Percentiles rank a stretch among this genome's conserved stretches.
Evolutionary conservation across 1,140 invertebrate species (phyloP).

Genomic region (Lepidurus packardi): DNA sequence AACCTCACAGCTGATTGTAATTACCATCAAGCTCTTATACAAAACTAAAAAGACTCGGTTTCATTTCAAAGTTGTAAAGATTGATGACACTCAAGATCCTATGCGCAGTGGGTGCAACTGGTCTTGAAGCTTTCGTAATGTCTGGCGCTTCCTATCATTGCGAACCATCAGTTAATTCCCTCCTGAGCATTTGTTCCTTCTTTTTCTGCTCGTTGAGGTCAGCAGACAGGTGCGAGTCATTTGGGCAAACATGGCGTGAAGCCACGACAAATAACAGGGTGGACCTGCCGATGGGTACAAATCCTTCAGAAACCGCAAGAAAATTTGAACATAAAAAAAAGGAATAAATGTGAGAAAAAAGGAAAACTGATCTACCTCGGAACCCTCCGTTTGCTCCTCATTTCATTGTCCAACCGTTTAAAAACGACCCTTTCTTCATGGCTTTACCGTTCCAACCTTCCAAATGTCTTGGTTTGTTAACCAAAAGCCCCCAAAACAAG

Average conservation of each 20-base stretch:
- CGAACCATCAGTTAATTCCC: not conserved
- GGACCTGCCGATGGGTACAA: not conserved
- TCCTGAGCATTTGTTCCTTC: not conserved
- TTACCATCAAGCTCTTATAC: no score
- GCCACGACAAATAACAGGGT: slow-evolving; percentile 1
- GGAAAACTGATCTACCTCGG: not conserved
- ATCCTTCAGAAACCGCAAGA: not conserved
- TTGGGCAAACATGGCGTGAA: slow-evolving; percentile 9
- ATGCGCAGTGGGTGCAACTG: not conserved
- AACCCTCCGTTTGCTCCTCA: no score
- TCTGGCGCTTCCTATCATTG: not conserved
- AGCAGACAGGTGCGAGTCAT: slow-evolving; percentile 6
- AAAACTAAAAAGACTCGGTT: no score
- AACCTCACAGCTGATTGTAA: no score
- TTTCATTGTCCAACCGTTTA: no score
- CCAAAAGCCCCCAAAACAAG: not conserved
- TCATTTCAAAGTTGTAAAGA: not conserved
- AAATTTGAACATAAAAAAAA: not conserved
- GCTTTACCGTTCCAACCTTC: not conserved
- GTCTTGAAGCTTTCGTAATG: not conserved
- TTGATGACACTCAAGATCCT: not conserved
- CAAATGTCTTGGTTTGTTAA: not conserved
- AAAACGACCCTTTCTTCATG: no score
- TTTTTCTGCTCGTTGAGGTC: not conserved
- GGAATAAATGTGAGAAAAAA: not conserved